Base-by-base conservation (phyloP, 2,113 vertebrate species). In the Ornithorhynchus anatinus region DNA sequence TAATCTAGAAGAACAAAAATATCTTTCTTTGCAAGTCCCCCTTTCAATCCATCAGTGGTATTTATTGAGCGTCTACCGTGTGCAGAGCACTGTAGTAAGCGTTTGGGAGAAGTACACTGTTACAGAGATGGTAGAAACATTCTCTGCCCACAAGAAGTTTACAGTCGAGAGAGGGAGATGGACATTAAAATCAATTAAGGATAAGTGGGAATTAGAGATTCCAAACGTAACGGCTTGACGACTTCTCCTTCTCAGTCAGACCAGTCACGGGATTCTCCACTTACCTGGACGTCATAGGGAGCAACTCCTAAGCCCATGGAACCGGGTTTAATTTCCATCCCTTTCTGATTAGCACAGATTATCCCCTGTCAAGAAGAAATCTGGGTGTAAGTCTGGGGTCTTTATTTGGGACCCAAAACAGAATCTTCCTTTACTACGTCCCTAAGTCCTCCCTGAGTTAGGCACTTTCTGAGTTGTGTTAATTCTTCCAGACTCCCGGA, bases 311-410 rank as follows among this genome's bases (percentile, higher is more conserved):
- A 94, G 6, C 94, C 93, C 72, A 94, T 89, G 2, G 94, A 95
- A 8, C 93, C 93, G 2, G 86, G 92, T 67, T 94, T 95, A 78
- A 95, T 91, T 82, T 89, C 86, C 85, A 94, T 92, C 51, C 92
- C 93, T 91, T 93, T 96, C 27, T 81, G 79, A 59, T 90, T 93
- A 15, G 82, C 89, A 57, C 90, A 91, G 64, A 94, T 87, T 35
- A 95, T 72, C 61, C 92, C 94, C 93, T 95, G 25, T 70, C 53
- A 47, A 74, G 68, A 85, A 3, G 36, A 77, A 12, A 69, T 50
- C n/a, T n/a, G n/a, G n/a, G n/a, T n/a, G n/a, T n/a, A n/a, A n/a
- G n/a, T n/a, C n/a, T n/a, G n/a, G n/a, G n/a, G n/a, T n/a, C n/a
- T n/a, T n/a, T n/a, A n/a, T n/a, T n/a, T n/a, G n/a, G n/a, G n/a